These are phyloP conservation scores for Notocelia uddmanniana DNA, from an alignment of 2,888 invertebrate species.

Conservation along the genomic window DNA sequence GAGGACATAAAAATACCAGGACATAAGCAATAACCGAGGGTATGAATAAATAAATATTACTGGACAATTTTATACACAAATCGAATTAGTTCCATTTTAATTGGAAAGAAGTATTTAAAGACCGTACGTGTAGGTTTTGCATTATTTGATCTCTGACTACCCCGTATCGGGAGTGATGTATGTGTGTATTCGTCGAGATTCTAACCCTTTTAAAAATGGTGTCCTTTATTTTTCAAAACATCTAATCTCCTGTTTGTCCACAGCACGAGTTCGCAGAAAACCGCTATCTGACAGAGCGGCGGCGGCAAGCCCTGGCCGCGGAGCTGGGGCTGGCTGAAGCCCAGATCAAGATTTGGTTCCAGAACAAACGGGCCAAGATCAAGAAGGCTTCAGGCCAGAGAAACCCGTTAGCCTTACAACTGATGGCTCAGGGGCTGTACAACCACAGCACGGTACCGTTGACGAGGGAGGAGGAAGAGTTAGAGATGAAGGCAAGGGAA, in stretches of 20 bases:
- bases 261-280: slow-evolving; percentile 96
- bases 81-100: no score
- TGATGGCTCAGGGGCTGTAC: slow-evolving; percentile 97
- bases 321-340: slow-evolving; percentile 97
- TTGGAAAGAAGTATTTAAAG: no score
- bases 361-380: slow-evolving; percentile 98
- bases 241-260: background rate
- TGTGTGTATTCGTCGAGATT: no score
- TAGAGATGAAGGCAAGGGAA: slow-evolving; percentile 84
- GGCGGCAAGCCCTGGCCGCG: slow-evolving; percentile 95
- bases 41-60: no score
- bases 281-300: slow-evolving; percentile 96
- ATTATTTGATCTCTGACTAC: no score
- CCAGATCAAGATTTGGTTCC: slow-evolving; percentile 99
- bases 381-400: slow-evolving; percentile 95
- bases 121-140: no score
- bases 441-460: slow-evolving; percentile 93
- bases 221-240: background rate
- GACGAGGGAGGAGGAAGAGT: slow-evolving; percentile 90
- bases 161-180: no score
- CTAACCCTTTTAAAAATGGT: no score
- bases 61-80: no score
- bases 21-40: no score
- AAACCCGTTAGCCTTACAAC: slow-evolving; percentile 94
- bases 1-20: no score